These are phyloP conservation scores for Andrena minutula DNA, from an alignment of 2,888 invertebrate genomes.

Conservation along the genomic window DNA sequence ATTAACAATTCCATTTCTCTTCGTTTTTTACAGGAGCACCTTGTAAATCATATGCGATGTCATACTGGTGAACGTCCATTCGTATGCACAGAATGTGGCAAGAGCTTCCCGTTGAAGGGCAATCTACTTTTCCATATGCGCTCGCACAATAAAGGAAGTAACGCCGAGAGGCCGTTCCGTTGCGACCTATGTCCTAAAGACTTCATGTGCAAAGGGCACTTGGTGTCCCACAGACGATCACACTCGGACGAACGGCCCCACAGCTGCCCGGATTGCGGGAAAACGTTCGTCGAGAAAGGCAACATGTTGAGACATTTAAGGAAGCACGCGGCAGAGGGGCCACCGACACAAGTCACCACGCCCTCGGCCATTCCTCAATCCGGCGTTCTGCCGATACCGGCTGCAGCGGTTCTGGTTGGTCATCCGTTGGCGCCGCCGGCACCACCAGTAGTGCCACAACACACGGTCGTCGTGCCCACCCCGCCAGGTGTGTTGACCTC, in stretches of 20 bases:
- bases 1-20: not conserved
- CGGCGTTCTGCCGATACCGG: conserved; percentile 81
- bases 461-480: conserved; percentile 87
- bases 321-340: conserved; percentile 88
- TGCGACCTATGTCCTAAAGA: conserved; percentile 95
- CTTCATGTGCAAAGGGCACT: conserved; percentile 95
- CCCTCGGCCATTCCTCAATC: conserved; percentile 82
- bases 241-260: conserved; percentile 89
- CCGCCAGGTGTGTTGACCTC: conserved; percentile 86
- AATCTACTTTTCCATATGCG: conserved; percentile 94
- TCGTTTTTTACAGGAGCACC: conserved; percentile 86
- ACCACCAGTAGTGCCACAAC: conserved; percentile 84
- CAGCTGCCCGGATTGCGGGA: conserved; percentile 90
- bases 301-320: conserved; percentile 91
- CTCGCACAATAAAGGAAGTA: conserved; percentile 92
- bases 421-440: conserved; percentile 82
- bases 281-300: conserved; percentile 92
- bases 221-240: conserved; percentile 93
- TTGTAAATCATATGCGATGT: conserved; percentile 91
- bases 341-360: conserved; percentile 82
- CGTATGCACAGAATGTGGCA: conserved; percentile 94
- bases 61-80: conserved; percentile 93
- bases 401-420: conserved; percentile 82
- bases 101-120: conserved; percentile 94
- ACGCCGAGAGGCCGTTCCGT: conserved; percentile 89